Percentiles rank a stretch among this genome's conserved stretches.
These are phyloP conservation scores for Scaptodrosophila lebanonensis DNA, from an alignment of 1,140 invertebrate species.

Conservation along the genomic window DNA sequence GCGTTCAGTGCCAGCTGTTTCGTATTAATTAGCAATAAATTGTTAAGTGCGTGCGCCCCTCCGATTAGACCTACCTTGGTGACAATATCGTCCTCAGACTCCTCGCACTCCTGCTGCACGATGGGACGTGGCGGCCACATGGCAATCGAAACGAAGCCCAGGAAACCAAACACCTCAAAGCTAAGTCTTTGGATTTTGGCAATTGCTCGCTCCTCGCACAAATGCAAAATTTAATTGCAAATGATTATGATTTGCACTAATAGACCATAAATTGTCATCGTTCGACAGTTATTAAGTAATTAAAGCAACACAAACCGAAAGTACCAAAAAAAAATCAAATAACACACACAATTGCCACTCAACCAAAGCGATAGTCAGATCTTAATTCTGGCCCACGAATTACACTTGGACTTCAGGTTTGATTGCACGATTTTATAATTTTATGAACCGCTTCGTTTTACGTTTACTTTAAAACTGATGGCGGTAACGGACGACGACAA, in stretches of 20 bases:
- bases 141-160: too few relatives aligned
- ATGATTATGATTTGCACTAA: conserved; percentile 63
- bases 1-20: too few relatives aligned
- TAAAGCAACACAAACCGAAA: conserved; percentile 22
- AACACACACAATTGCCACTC: conserved; percentile 19
- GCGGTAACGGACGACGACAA: conserved; percentile 18
- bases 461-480: conserved; percentile 55
- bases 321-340: conserved; percentile 16
- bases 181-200: too few relatives aligned
- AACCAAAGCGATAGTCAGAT: conserved; percentile 12
- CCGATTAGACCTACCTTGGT: conserved; percentile 50
- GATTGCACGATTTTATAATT: conserved; percentile 13
- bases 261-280: conserved; percentile 64
- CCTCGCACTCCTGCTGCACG: conserved; percentile 12
- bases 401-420: background rate
- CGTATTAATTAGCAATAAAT: conserved; percentile 9
- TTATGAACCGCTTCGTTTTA: conserved; percentile 46
- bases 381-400: background rate
- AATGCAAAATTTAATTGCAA: conserved; percentile 40
- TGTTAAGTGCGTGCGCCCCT: conserved; percentile 12
- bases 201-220: background rate
- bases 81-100: conserved; percentile 53
- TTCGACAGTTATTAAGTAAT: conserved; percentile 17
- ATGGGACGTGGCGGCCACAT: conserved; percentile 45
- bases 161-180: too few relatives aligned